Evolutionary conservation across 64 coral and sea anemone genomes (phyloP).

Genomic region (Pocillopora verrucosa): DNA sequence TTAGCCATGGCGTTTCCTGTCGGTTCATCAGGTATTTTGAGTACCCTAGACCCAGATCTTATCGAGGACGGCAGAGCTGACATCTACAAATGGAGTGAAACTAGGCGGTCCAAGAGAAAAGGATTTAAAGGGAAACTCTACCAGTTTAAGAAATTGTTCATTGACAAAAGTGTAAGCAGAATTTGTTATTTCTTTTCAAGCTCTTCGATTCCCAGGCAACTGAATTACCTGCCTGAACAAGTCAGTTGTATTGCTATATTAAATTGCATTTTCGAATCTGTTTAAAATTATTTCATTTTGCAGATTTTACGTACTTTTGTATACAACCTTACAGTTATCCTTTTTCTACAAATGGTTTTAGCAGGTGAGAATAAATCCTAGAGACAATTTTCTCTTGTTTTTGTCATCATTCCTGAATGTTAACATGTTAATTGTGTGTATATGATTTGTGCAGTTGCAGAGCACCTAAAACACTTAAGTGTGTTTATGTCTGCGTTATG

Average conservation of each 20-base stretch:
- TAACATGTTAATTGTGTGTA: too few species aligned
- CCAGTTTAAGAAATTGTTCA: conserved; percentile 81
- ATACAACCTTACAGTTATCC: conserved; percentile 72
- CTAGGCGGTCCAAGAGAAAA: conserved; percentile 53
- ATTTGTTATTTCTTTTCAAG: neutral
- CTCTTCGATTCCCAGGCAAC: neutral
- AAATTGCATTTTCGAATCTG: neutral
- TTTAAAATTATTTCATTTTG: neutral
- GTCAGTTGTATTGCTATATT: neutral
- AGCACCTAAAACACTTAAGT: too few species aligned
- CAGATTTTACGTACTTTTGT: conserved; percentile 90
- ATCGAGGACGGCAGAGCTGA: conserved; percentile 85
- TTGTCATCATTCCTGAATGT: too few species aligned
- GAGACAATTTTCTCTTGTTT: too few species aligned
- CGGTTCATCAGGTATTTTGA: conserved; percentile 74
- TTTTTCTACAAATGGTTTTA: conserved; percentile 71
- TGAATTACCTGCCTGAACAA: neutral
- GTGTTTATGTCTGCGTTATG: too few species aligned
- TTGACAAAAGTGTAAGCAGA: conserved; percentile 79
- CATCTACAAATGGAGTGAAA: conserved; percentile 86
- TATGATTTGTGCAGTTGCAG: too few species aligned
- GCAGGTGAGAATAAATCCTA: conserved; percentile 66
- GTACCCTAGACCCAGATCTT: conserved; percentile 63
- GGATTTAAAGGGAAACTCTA: conserved; percentile 74
- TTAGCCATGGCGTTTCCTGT: conserved; percentile 11